Base-by-base conservation (phyloP, 1,140 invertebrate genomes). In the Drosophila novamexicana region DNA sequence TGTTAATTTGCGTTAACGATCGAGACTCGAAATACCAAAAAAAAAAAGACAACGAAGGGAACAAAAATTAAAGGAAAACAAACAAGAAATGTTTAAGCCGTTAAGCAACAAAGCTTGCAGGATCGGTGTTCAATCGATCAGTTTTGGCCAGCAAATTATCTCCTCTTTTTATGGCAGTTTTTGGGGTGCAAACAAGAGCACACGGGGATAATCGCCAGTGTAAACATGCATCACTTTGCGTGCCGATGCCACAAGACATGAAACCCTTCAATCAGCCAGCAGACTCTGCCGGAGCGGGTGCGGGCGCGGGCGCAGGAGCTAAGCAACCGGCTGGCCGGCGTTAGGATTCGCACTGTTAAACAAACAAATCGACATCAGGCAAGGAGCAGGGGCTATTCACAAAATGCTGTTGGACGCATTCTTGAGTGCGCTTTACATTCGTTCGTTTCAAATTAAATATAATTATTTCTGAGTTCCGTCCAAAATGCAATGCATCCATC, bases 1-100 rank as follows among this genome's bases (percentile, higher is more conserved):
- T 81, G 81, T 91, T 91, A 91, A 91, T 91, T 91, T 91, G 80
- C 70, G 88, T 91, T 91, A 91, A 91, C 89, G 89, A 91, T 85
- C 89, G 67, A 52, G 14, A 50, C 52, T 36, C n/a, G 29, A 58
- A 6, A 49, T 29, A 52, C 59, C 45, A 42, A 63, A 18, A 56
- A 32, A 22, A 67, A 57, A 64, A 22, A 45, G 49, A 59, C 37
- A 44, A 53, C n/a, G 10, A 22, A 47, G 2, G 32, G 54, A 37
- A 29, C 14, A 10, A n/a, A 44, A 32, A 58, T 29, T 29, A 57
- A 42, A 29, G 56, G 16, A 81, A 86, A 81, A 74, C 82, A 86
- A 86, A 86, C 82, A 86, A 79, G 75, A 29, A 42, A 57, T 64
- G 75, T 34, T 78, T 81, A 86, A 73, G 78, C 81, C 81, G 67